Conservation (phyloP, 2,113 vertebrate genomes). For the Grammomys surdaster region DNA sequence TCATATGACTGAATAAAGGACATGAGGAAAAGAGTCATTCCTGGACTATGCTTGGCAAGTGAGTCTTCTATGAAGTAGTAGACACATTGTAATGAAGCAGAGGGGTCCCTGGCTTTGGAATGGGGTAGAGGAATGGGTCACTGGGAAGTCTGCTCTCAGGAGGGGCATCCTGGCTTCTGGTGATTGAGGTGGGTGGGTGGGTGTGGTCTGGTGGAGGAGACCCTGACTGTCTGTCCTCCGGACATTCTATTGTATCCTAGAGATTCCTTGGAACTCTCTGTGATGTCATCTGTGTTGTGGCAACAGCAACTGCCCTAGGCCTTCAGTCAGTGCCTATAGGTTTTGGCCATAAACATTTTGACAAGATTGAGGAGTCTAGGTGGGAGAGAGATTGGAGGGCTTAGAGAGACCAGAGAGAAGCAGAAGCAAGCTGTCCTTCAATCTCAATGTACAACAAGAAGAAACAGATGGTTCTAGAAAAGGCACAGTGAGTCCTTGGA, state of each 20-base stretch:
- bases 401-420: not conserved
- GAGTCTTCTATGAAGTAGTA: not conserved
- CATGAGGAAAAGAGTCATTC: not conserved
- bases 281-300: not conserved
- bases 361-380: not conserved
- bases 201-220: not conserved
- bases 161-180: not conserved
- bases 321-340: not conserved
- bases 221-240: not conserved
- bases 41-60: not conserved
- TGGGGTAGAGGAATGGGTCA: not conserved
- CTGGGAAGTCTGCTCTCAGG: not conserved
- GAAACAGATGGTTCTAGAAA: not conserved
- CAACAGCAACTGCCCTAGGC: not conserved
- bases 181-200: not conserved
- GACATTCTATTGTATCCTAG: not conserved
- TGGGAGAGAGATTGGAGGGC: not conserved
- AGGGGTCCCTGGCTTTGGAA: not conserved
- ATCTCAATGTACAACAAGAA: not conserved
- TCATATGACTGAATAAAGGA: not conserved
- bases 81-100: accelerated
- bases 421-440: not conserved
- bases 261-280: not conserved
- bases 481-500: not conserved
- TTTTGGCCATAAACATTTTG: not conserved